Percentiles rank a stretch among this genome's conserved stretches.
Conservation (phyloP, 2,888 invertebrate species). For the Torymus tubicola region DNA sequence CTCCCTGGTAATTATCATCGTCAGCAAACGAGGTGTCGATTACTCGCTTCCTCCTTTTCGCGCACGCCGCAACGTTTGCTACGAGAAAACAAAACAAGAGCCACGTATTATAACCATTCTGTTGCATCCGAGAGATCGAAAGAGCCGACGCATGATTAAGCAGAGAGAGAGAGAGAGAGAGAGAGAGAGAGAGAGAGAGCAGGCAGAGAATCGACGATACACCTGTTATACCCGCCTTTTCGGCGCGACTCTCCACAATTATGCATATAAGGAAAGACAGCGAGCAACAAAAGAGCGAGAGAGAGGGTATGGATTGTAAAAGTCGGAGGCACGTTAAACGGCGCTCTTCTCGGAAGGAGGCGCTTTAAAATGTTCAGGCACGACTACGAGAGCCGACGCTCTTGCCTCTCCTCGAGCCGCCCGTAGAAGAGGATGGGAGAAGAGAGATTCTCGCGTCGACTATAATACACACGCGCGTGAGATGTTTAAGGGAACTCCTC, state of each 20-base stretch:
- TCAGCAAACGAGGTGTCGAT: too few species aligned
- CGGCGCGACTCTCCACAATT: constrained; percentile 47
- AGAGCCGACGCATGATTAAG: constrained; percentile 36
- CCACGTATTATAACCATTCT: too few species aligned
- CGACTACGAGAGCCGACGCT: constrained; percentile 1
- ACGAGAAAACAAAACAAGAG: too few species aligned
- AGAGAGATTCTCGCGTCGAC: not conserved
- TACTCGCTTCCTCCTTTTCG: too few species aligned
- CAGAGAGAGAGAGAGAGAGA: constrained; percentile 11
- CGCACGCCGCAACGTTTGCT: too few species aligned
- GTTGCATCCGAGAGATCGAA: too few species aligned
- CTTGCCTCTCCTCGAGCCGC: not conserved
- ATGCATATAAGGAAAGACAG: constrained; percentile 46
- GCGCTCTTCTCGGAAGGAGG: constrained; percentile 55
- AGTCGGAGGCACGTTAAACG: constrained; percentile 56
- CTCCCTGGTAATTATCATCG: too few species aligned
- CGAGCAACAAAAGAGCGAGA: constrained; percentile 30
- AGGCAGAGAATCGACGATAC: constrained; percentile 30
- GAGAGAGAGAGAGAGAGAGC: too few species aligned
- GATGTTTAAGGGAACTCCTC: constrained; percentile 3
- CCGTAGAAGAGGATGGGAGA: constrained; percentile 17
- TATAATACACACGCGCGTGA: constrained; percentile 1
- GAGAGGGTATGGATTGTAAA: constrained; percentile 47
- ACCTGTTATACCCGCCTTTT: constrained; percentile 40
- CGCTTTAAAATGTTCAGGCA: constrained; percentile 48